Base-by-base conservation (phyloP, 1,140 invertebrate species). In the Pachyrhynchus sulphureomaculatus region DNA sequence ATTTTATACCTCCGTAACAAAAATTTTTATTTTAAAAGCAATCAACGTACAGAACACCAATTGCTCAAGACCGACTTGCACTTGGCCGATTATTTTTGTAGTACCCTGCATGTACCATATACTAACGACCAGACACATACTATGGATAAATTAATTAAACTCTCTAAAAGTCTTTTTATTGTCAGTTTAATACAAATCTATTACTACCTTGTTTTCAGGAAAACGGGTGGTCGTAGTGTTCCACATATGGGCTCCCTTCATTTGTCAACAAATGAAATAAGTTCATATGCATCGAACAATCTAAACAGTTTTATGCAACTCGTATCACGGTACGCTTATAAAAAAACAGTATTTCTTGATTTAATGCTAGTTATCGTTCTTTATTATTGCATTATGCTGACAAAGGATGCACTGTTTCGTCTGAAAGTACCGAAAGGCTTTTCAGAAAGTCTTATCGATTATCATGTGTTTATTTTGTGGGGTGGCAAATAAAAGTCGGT, bases 161-260 rank as follows among this genome's bases (percentile, higher is more conserved):
- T n/a, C n/a, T n/a, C n/a, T n/a, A n/a, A n/a, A n/a, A n/a, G n/a
- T n/a, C n/a, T n/a, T n/a, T n/a, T n/a, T n/a, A n/a, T n/a, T n/a
- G n/a, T n/a, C n/a, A n/a, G n/a, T n/a, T n/a, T n/a, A n/a, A n/a
- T n/a, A n/a, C n/a, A n/a, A n/a, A n/a, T 2, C 26, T 2, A 10
- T 9, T 29, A 29, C 26, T 29, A 10, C 45, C 15, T 24, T 48
- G 45, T 32, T 39, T 39, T 24, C 62, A 44, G 60, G 56, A 62
- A 47, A 63, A 49, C 49, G 45, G 39, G 23, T 45, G 12, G 18
- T 34, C 15, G 61, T 65, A 66, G 68, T 70, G 66, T 70, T 66
- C 67, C 64, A 70, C 68, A 70, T 70, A 70, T 70, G 68, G 63
- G 62, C 68, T 61, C 68, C 68, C 68, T 70, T 70, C 66, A 69